Evolutionary conservation across 2,888 invertebrate genomes (phyloP), one percentile per base, ranked within the genome.

Genomic region (Parnassius mnemosyne): DNA sequence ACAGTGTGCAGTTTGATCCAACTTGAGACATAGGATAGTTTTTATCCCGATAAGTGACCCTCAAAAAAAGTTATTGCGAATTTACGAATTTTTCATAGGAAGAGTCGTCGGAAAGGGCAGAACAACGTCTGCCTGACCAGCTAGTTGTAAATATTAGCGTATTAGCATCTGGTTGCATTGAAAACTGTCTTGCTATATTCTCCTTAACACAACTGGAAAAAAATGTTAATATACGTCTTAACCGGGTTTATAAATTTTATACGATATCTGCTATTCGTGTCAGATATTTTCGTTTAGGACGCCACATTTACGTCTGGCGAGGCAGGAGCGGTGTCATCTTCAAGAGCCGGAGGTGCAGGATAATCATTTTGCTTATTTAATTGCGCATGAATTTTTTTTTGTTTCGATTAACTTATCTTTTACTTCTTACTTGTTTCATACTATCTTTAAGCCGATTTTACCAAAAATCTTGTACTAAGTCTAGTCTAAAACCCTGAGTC

Each of bases 191-290:
- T 66, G 60, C 62, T 73, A 70, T 73, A 70, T 68, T 70, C 70
- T 71, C 69, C 71, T 73, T 72, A 68, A 67, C 75, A 63, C 65
- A 66, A 72, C 73, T 9, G 9, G 41, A 69, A 76, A 78, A 79
- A 79, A 77, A 74, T 68, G 65, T 70, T 69, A 76, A 76, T 73
- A 68, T 71, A 68, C 66, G 61, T 71, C 67, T 74, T 80, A 80
- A 84, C 82, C 78, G 80, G 78, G 78, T 85, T 85, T 77, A 71
- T 66, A 71, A 66, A 70, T 75, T 77, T 77, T 73, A 75, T 75
- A 72, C 65, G 67, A 66, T 66, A 62, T 64, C 56, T 61, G 71
- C 74, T 80, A 81, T 83, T 84, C 70, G 73, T 75, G 79, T 78
- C 78, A 73, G 67, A 75, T 74, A 77, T 78, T 75, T 70, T 50